Base-by-base conservation (phyloP, 2,888 invertebrate genomes). In the Drosophila mayaguana region DNA sequence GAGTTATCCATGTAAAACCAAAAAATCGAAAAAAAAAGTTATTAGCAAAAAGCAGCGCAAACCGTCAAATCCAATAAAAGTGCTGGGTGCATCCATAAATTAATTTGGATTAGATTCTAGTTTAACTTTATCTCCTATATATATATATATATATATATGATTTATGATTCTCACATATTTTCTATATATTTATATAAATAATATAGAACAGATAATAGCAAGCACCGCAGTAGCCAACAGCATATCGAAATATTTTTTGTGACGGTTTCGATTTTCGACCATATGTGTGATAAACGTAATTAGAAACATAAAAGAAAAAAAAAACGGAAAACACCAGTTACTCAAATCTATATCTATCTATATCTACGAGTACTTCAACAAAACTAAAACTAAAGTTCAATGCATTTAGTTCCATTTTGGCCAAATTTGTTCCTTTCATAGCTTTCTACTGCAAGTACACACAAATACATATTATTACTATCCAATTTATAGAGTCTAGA, bases 1-100 rank as follows among this genome's bases (percentile, higher is more conserved):
- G 93, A 93, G 76, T 79, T 93, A 46, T 93, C 93, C 25, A 91
- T 93, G 66, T 93, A 92, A 89, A 64, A 8, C 18, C 14, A n/a
- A 28, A 12, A 1, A 22, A 40, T 8, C 36, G 36, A 12, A 32
- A 12, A 32, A 12, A 28, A 7, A 22, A 51, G 16, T 46, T 46
- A 43, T 38, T 57, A 48, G 40, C 16, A 20, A 61, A 51, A 55
- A 40, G 14, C 61, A 68, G 40, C 48, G 46, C 34, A 16, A 74
- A 50, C 71, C 78, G 78, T 75, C 76, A 11, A 57, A 68, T 18
- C 34, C 45, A 40, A 64, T 32, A 16, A 16, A 38, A 63, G 28
- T 45, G 66, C 45, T 57, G 46, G 61, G 64, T 77, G 77, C 69
- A 65, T 62, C 42, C 36, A 62, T 48, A 53, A 53, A 62, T 48